These are phyloP conservation scores for Myrmecophaga tridactyla DNA, from an alignment of 2,113 vertebrate species.

Conservation along the genomic window DNA sequence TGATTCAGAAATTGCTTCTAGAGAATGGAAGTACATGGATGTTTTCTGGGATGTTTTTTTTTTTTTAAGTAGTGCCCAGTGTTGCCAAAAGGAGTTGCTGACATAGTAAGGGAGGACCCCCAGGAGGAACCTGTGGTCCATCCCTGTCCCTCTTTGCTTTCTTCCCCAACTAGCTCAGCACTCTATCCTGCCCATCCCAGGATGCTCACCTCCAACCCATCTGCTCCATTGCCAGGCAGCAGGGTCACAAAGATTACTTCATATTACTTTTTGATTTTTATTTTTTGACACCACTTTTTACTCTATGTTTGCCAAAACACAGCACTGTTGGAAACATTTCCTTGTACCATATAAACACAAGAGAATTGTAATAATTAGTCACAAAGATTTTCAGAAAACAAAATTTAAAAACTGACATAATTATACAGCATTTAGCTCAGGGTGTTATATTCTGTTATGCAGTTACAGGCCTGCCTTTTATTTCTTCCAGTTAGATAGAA, in stretches of 20 bases:
- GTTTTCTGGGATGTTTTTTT: neutral
- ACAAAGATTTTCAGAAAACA: constrained; percentile 37
- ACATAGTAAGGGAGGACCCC: neutral
- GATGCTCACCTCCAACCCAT: neutral
- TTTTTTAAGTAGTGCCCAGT: neutral
- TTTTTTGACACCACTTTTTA: neutral
- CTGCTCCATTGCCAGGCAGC: neutral
- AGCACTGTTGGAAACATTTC: constrained; percentile 15
- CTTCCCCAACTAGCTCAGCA: neutral
- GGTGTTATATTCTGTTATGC: neutral
- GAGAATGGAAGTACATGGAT: neutral
- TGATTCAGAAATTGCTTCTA: constrained; percentile 30
- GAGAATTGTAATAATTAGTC: constrained; percentile 17
- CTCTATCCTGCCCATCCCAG: too few relatives aligned
- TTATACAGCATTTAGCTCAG: constrained; percentile 2
- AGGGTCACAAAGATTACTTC: neutral
- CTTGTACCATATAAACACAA: neutral
- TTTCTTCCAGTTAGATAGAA: neutral
- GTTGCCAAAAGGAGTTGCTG: neutral
- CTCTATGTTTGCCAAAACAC: neutral
- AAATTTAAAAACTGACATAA: neutral
- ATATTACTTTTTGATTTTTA: neutral
- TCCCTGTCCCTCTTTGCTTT: neutral
- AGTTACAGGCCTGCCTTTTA: neutral
- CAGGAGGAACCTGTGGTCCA: rapidly evolving